Percentiles rank a stretch among this genome's conserved stretches.
Conservation (phyloP, 2,113 vertebrate species). For the Zapus hudsonius region DNA sequence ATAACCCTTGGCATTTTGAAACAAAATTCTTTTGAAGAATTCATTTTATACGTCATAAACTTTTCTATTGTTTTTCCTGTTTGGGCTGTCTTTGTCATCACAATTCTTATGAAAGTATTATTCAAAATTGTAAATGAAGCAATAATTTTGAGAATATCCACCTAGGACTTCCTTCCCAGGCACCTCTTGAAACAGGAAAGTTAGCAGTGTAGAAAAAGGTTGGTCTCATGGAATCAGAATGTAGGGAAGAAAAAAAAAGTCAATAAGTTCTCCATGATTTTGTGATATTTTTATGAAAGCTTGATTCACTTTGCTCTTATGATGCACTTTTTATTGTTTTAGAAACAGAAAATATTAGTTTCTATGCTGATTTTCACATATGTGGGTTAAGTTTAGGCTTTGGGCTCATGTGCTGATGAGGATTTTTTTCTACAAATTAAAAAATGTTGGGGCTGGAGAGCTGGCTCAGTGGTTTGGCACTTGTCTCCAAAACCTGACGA, state of each 20-base stretch:
- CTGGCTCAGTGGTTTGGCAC: no score
- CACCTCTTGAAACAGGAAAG: conserved; percentile 70
- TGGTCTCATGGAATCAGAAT: conserved; percentile 79
- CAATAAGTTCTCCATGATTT: conserved; percentile 74
- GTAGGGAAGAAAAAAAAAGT: conserved; percentile 25
- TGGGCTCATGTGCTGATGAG: not conserved
- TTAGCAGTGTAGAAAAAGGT: conserved; percentile 73
- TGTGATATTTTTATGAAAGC: conserved; percentile 69
- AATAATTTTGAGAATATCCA: conserved; percentile 80
- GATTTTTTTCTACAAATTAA: no score
- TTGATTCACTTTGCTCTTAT: conserved; percentile 63
- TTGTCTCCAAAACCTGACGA: no score
- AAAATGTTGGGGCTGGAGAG: no score
- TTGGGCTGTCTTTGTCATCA: conserved; percentile 82
- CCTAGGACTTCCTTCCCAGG: conserved; percentile 67
- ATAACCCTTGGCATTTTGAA: conserved; percentile 95
- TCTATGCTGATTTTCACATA: conserved; percentile 49
- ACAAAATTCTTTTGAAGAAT: conserved; percentile 90
- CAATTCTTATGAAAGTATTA: conserved; percentile 76
- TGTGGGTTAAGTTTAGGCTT: conserved; percentile 36
- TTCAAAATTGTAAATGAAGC: conserved; percentile 82
- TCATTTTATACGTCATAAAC: conserved; percentile 87
- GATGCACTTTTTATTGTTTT: conserved; percentile 20
- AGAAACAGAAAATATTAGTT: conserved; percentile 52
- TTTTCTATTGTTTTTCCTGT: conserved; percentile 85